phyloP scores from a whole-genome alignment of 1,140 invertebrate species.

The Drosophila orosa region DNA sequence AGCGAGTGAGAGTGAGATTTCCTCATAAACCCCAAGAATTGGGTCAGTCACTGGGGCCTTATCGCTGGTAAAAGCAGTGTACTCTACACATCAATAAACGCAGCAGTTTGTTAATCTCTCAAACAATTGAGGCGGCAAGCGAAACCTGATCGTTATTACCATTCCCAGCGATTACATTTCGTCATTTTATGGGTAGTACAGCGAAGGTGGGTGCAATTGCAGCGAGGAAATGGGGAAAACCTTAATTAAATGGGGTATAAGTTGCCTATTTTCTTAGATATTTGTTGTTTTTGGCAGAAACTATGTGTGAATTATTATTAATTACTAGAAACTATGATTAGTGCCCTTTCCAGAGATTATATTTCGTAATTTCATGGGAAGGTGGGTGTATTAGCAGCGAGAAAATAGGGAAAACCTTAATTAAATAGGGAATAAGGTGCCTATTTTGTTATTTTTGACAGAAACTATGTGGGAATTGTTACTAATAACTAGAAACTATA shows the following conservation, averaged over 20 bases:
- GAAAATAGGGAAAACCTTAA: background rate
- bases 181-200: constrained; percentile 31
- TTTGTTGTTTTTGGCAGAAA: background rate
- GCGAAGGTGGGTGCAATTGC: background rate
- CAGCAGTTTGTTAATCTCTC: constrained; percentile 37
- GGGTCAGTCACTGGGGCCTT: constrained; percentile 17
- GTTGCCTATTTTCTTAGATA: no score
- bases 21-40: constrained; percentile 5
- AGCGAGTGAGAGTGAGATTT: constrained; percentile 17
- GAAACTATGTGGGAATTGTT: background rate
- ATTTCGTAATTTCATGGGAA: no score
- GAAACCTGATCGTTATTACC: constrained; percentile 12
- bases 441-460: background rate
- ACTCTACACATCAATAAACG: constrained; percentile 28
- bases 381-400: background rate
- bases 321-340: no score
- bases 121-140: background rate
- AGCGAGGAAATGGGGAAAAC: background rate
- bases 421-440: no score
- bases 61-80: constrained; percentile 19
- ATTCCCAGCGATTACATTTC: constrained; percentile 26
- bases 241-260: background rate
- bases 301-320: no score
- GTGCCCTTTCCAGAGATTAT: no score
- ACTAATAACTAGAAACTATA: background rate